A percentile compares a stretch with the other conserved stretches of the same genome.
Conservation (phyloP, 2,113 vertebrate genomes). For the Dasyornis broadbenti region DNA sequence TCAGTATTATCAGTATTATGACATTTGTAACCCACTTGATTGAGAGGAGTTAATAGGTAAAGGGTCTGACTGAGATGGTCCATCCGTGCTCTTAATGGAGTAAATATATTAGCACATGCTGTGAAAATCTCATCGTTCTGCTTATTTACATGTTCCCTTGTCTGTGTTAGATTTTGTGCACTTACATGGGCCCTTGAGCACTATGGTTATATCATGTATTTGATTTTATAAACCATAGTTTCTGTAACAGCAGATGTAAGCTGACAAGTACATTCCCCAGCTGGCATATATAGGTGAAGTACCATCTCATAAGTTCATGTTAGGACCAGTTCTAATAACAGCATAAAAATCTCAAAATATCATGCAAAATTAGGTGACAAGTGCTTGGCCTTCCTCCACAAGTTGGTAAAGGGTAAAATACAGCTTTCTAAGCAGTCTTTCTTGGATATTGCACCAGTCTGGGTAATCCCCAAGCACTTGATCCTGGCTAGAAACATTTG, state of each 20-base stretch:
- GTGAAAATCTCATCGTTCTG: not conserved
- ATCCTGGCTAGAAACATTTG: not conserved
- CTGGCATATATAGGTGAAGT: not conserved
- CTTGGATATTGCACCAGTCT: not conserved
- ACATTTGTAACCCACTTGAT: not conserved
- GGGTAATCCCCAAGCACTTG: not conserved
- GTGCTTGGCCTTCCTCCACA: not conserved
- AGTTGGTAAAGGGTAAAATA: not conserved
- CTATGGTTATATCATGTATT: not conserved
- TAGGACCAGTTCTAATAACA: not conserved
- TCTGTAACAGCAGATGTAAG: not conserved
- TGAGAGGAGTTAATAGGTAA: not conserved
- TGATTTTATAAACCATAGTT: not conserved
- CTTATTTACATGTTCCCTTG: not conserved
- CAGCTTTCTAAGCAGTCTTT: not conserved
- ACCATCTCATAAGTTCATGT: not conserved
- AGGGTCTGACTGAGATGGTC: not conserved
- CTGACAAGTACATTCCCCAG: not conserved
- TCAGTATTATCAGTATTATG: not conserved
- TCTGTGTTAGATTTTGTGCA: not conserved
- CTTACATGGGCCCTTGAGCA: not conserved
- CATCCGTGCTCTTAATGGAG: not conserved
- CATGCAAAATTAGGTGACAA: not conserved
- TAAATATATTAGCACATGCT: not conserved
- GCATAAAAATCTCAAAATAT: not conserved